phyloP scores from a whole-genome alignment of 2,888 invertebrate species.

The Xylota segnis region DNA sequence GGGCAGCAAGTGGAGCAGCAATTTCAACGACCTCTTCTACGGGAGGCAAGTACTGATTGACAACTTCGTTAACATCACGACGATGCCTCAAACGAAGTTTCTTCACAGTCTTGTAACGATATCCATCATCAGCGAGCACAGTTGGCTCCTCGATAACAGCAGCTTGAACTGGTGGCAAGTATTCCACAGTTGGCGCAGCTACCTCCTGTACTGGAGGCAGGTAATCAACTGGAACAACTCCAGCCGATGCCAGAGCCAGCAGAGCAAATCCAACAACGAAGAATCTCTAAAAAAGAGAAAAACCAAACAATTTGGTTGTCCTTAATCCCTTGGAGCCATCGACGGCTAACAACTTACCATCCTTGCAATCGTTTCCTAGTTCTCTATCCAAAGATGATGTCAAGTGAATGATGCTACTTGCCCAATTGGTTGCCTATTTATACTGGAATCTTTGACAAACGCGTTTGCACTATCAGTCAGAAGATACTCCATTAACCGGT shows the following conservation, averaged over 20 bases:
- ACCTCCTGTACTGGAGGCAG: slow-evolving; percentile 59
- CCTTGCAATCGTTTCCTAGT: slow-evolving; percentile 24
- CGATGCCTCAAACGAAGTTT: slow-evolving; percentile 80
- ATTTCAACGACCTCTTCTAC: slow-evolving; percentile 63
- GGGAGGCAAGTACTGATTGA: slow-evolving; percentile 78
- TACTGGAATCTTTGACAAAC: slow-evolving; percentile 19
- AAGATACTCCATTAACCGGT: slow-evolving; percentile 22
- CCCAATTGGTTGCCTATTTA: slow-evolving; percentile 45
- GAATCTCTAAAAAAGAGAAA: slow-evolving; percentile 50
- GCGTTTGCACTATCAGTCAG: slow-evolving; percentile 23
- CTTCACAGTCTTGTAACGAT: slow-evolving; percentile 82
- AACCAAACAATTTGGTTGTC: background rate
- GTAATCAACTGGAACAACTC: slow-evolving; percentile 46
- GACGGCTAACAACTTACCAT: slow-evolving; percentile 64
- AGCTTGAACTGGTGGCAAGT: slow-evolving; percentile 63
- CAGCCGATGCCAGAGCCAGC: slow-evolving; percentile 54
- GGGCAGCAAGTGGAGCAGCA: slow-evolving; percentile 28
- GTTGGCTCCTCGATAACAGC: slow-evolving; percentile 65
- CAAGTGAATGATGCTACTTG: slow-evolving; percentile 58
- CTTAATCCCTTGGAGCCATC: background rate
- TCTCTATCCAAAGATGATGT: slow-evolving; percentile 52
- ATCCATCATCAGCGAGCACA: slow-evolving; percentile 80
- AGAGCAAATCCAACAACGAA: slow-evolving; percentile 56
- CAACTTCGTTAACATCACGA: slow-evolving; percentile 80
- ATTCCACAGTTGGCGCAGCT: slow-evolving; percentile 54